Base-by-base conservation (phyloP, 2,797 vertebrate species). In the Oryzias dopingdopingensis region DNA sequence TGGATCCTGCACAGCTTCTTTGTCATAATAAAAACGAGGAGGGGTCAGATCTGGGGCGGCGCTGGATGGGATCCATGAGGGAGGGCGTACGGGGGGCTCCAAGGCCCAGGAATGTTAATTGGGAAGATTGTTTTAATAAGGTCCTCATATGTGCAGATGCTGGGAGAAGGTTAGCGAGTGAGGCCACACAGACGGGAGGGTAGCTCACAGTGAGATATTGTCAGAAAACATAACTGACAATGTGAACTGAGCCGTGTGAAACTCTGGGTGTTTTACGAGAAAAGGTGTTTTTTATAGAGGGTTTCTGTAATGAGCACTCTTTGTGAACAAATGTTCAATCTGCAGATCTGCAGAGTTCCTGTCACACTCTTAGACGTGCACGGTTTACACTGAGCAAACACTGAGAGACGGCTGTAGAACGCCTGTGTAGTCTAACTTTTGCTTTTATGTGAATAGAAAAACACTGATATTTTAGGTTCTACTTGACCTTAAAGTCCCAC, bases 111-210 rank as follows among this genome's bases (percentile, higher is more conserved):
- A 91, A 91, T 91, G 87, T 90, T 90, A 91, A 91, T 91, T 91
- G 82, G 86, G 62, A 83, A 89, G 88, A 91, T 90, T 91, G 88
- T 91, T 91, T 90, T 89, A 92, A 91, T 89, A 92, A 89, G 88
- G 66, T 81, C 86, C 86, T 78, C 85, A 80, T 87, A 73, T 78
- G 70, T 87, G 81, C 84, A 83, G 84, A 89, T 80, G 81, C 81
- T 76, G 85, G 72, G 78, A 77, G 79, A 75, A 70, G 53, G 77
- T 59, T 72, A 62, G 72, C 60, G 26, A 37, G 59, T 52, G 74
- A 70, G 77, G 79, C 81, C 82, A 83, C 83, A 82, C 83, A 84
- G 79, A 72, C 59, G 8, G 77, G 63, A 73, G 74, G 73, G 65
- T 56, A 60, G 70, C 63, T 81, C 83, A 72, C 75, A 81, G 70